Conservation (phyloP, 2,113 vertebrate species). For the Nothobranchius kuhntae region DNA sequence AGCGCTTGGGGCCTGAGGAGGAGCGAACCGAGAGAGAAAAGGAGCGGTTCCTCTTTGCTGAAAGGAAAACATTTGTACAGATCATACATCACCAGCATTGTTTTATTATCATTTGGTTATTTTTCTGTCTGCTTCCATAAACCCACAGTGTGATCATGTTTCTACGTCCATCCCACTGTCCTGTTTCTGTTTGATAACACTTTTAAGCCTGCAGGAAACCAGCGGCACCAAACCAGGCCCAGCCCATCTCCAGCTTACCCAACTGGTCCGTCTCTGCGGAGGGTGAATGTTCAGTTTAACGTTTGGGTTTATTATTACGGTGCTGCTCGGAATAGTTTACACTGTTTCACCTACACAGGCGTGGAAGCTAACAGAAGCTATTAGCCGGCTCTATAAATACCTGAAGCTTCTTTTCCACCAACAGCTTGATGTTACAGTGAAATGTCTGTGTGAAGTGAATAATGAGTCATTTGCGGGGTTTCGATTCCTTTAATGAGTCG, state of each 20-base stretch:
- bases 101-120: background rate
- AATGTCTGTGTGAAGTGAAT: too few species aligned
- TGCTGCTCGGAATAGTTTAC: too few species aligned
- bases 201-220: constrained; percentile 19
- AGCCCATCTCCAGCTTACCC: background rate
- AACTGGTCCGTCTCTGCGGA: background rate
- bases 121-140: constrained; percentile 48
- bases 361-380: too few species aligned
- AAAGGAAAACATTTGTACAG: constrained; percentile 4
- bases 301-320: too few species aligned
- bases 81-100: constrained; percentile 38
- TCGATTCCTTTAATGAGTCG: too few species aligned
- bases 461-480: too few species aligned
- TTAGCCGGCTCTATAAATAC: too few species aligned
- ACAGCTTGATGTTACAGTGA: too few species aligned
- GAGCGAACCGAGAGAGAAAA: constrained; percentile 16
- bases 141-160: constrained; percentile 24
- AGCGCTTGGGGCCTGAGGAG: constrained; percentile 4
- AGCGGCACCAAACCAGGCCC: background rate
- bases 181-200: constrained; percentile 31
- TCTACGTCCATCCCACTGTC: constrained; percentile 46
- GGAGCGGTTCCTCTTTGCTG: background rate
- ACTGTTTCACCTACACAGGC: too few species aligned
- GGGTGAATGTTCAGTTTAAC: too few species aligned
- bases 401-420: too few species aligned